phyloP scores from a whole-genome alignment of 2,888 invertebrate genomes.

The Lomographa bimaculata region DNA sequence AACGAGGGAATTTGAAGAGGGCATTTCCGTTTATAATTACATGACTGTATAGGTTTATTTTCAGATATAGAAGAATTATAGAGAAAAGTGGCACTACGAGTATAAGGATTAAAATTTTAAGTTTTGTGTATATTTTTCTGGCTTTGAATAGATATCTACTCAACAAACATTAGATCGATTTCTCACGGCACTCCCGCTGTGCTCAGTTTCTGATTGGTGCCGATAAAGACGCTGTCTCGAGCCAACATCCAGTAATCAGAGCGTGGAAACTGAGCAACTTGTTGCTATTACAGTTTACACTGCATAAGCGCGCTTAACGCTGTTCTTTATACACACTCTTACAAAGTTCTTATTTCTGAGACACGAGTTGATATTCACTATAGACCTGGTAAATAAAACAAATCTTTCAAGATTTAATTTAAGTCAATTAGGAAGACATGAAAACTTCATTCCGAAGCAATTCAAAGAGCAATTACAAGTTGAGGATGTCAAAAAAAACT shows the following conservation, averaged over 20 bases:
- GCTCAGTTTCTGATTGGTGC: conserved; percentile 70
- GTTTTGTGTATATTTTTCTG: too few relatives aligned
- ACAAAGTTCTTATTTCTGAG: conserved; percentile 42
- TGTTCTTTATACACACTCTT: conserved; percentile 45
- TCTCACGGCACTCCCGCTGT: conserved; percentile 52
- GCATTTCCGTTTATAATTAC: too few relatives aligned
- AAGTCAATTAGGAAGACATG: conserved; percentile 1
- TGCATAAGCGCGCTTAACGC: conserved; percentile 41
- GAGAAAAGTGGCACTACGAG: too few relatives aligned
- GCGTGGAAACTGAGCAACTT: conserved; percentile 79
- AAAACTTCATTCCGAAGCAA: too few relatives aligned
- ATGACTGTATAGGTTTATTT: too few relatives aligned
- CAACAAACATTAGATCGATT: conserved; percentile 46
- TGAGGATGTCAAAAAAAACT: too few relatives aligned
- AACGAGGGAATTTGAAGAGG: conserved; percentile 8
- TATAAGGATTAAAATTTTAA: too few relatives aligned
- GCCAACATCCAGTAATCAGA: conserved; percentile 84
- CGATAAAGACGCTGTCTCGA: conserved; percentile 81
- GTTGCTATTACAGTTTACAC: conserved; percentile 58
- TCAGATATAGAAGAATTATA: too few relatives aligned
- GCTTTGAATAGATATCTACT: too few relatives aligned
- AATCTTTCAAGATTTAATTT: conserved; percentile 4
- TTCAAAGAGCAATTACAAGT: too few relatives aligned
- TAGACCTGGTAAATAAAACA: conserved; percentile 4
- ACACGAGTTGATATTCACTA: conserved; percentile 7